phyloP scores from a whole-genome alignment of 1,140 invertebrate species.

The Drosophila ohnishii region DNA sequence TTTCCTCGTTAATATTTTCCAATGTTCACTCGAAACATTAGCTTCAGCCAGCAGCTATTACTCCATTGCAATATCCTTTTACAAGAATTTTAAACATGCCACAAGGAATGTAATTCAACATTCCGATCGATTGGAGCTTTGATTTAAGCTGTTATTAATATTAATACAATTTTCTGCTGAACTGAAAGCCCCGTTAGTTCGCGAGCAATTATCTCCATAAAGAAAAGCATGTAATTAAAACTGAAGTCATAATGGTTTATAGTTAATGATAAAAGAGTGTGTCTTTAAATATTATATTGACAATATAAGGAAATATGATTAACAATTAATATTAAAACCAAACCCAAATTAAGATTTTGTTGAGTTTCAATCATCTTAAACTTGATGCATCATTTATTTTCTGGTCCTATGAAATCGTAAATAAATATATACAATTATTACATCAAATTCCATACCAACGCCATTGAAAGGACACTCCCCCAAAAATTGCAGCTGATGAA shows the following conservation, averaged over 20 bases:
- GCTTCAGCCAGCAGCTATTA: not conserved
- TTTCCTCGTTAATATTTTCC: slow-evolving; percentile 46
- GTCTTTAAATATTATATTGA: not conserved
- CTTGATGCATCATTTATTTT: not conserved
- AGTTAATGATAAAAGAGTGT: not conserved
- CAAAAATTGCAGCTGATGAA: slow-evolving; percentile 26
- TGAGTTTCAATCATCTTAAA: not conserved
- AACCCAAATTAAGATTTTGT: not conserved
- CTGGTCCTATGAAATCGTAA: not conserved
- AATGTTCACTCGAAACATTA: slow-evolving; percentile 28
- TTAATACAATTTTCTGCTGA: not conserved
- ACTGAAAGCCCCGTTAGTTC: not conserved
- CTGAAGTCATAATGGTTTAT: not conserved
- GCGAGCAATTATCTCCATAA: not conserved
- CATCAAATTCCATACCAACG: not conserved
- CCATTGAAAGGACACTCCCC: slow-evolving; percentile 13
- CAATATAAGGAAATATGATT: not conserved
- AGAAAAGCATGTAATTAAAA: not conserved
- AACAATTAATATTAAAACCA: not conserved
- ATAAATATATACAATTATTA: not conserved
- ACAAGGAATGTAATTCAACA: not conserved
- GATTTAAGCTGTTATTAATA: not conserved
- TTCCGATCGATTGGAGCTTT: not conserved
- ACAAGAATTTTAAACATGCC: not conserved
- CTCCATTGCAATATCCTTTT: not conserved